These are phyloP conservation scores for Sipha flava DNA, from an alignment of 1,140 invertebrate species.

Conservation along the genomic window DNA sequence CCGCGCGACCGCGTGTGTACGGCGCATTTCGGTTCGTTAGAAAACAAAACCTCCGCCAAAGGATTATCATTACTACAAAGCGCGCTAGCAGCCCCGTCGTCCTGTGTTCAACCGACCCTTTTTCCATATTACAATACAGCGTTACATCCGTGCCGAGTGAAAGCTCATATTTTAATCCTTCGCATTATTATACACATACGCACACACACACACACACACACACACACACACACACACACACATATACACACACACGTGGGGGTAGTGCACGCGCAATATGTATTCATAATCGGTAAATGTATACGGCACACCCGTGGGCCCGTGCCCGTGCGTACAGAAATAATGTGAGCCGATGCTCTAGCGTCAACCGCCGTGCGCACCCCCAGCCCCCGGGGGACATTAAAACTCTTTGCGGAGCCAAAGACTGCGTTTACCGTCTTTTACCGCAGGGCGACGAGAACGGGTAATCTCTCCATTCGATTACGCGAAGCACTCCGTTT, in stretches of 20 bases:
- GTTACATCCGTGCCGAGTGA: background rate
- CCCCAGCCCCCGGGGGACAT: background rate
- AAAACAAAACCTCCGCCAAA: constrained; percentile 3
- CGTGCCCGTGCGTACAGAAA: too few species aligned
- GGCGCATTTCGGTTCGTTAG: background rate
- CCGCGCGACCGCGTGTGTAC: background rate
- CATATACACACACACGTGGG: background rate
- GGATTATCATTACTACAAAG: constrained; percentile 28
- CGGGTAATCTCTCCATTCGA: constrained; percentile 27
- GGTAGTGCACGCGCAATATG: too few species aligned
- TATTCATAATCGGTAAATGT: background rate
- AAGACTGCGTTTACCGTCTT: background rate
- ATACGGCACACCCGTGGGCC: too few species aligned
- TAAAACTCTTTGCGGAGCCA: constrained; percentile 4
- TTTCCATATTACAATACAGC: background rate
- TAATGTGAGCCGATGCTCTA: too few species aligned
- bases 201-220: background rate
- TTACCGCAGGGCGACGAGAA: background rate
- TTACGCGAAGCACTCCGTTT: background rate
- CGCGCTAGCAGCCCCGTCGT: background rate
- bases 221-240: background rate
- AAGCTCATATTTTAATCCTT: constrained; percentile 18
- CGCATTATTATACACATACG: background rate
- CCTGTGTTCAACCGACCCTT: background rate
- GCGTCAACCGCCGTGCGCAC: background rate